A percentile compares a stretch with the other conserved stretches of the same genome.
Conservation (phyloP, 2,888 invertebrate species). For the Heliconius sara region DNA sequence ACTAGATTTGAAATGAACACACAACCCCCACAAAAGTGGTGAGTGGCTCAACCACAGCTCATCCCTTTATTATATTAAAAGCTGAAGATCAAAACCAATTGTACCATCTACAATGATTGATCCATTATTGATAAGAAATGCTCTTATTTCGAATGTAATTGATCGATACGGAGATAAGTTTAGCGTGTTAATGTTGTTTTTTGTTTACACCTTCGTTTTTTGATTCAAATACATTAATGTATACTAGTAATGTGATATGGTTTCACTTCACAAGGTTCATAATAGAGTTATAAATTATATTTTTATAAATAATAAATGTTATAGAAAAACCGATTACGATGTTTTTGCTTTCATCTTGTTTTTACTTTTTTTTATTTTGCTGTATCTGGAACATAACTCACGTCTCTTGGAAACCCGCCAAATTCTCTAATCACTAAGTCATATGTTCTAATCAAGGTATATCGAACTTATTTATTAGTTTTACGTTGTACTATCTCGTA, state of each 20-base stretch:
- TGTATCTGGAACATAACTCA: too few relatives aligned
- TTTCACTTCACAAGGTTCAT: conserved; percentile 34
- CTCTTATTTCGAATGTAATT: conserved; percentile 81
- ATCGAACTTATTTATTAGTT: too few relatives aligned
- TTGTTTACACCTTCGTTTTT: conserved; percentile 65
- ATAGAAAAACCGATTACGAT: background rate
- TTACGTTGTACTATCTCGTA: too few relatives aligned
- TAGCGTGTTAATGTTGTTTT: conserved; percentile 71
- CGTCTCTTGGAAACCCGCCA: too few relatives aligned
- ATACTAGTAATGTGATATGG: conserved; percentile 45
- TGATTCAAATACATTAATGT: conserved; percentile 47
- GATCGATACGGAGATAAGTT: conserved; percentile 76
- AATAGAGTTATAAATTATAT: background rate
- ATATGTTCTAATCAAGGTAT: too few relatives aligned
- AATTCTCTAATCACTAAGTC: too few relatives aligned
- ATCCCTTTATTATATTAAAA: background rate
- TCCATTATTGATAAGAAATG: conserved; percentile 82
- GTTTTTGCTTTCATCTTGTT: too few relatives aligned
- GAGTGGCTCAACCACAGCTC: background rate
- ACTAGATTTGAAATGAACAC: too few relatives aligned
- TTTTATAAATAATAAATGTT: background rate
- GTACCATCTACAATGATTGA: conserved; percentile 66
- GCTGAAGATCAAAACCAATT: conserved; percentile 54
- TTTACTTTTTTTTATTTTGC: too few relatives aligned
- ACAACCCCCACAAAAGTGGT: background rate